Conservation (phyloP, 2,888 invertebrate genomes). For the Pediacus dermestoides region DNA sequence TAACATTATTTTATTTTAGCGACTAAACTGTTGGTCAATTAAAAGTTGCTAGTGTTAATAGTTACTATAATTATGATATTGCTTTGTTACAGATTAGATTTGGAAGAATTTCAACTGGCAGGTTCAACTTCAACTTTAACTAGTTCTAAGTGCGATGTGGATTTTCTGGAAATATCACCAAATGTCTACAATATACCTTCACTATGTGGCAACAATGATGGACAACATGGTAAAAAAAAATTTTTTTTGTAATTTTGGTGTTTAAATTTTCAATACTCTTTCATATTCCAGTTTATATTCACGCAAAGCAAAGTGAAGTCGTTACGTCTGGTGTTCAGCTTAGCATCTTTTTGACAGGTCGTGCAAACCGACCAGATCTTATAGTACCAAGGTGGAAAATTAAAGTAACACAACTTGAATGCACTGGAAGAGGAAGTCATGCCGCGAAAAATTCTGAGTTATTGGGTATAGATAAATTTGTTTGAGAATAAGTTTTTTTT, state of each 20-base stretch:
- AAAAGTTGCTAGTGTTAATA: conserved; percentile 15
- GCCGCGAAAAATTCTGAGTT: conserved; percentile 20
- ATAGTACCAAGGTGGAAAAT: conserved; percentile 37
- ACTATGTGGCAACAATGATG: conserved; percentile 61
- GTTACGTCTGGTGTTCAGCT: conserved; percentile 28
- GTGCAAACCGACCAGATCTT: conserved; percentile 43
- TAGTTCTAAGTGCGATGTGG: conserved; percentile 49
- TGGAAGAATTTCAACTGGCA: conserved; percentile 55
- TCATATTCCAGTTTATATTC: conserved; percentile 35
- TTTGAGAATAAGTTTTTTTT: conserved; percentile 4
- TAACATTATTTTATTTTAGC: too few relatives aligned
- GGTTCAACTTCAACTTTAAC: conserved; percentile 35
- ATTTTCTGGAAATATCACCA: conserved; percentile 55
- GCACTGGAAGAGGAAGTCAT: conserved; percentile 32
- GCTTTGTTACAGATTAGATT: conserved; percentile 50
- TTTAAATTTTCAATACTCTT: conserved; percentile 1
- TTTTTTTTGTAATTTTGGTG: background rate
- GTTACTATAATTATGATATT: background rate
- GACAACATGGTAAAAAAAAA: conserved; percentile 56
- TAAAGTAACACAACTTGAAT: conserved; percentile 45
- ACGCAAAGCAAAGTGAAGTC: conserved; percentile 31
- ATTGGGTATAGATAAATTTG: conserved; percentile 19
- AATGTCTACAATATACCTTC: conserved; percentile 53
- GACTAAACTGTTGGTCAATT: too few relatives aligned
- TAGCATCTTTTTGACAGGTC: conserved; percentile 42